Evolutionary conservation across 1,140 invertebrate species (phyloP).

Genomic region (Bursaphelenchus mucronatus): DNA sequence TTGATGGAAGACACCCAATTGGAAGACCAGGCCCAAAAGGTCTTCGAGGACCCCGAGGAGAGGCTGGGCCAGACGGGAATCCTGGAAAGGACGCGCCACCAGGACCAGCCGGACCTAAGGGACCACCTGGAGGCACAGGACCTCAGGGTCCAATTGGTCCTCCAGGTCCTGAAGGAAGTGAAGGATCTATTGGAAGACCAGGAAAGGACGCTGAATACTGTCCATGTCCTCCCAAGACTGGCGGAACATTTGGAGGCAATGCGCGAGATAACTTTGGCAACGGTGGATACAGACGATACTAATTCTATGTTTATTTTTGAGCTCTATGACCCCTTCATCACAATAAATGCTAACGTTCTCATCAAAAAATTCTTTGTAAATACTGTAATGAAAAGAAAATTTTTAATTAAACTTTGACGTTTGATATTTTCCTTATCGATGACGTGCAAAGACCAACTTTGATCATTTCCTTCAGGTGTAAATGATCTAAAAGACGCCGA

Average conservation of each 20-base stretch:
- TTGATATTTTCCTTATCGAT: too few species aligned
- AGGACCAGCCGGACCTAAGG: conserved; percentile 17
- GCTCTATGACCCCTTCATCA: too few species aligned
- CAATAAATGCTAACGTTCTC: too few species aligned
- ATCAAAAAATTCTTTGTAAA: too few species aligned
- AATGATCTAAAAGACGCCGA: too few species aligned
- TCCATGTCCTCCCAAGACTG: conserved; percentile 7
- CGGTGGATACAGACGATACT: conserved; percentile 8
- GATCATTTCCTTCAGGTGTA: too few species aligned
- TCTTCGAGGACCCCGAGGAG: conserved; percentile 19
- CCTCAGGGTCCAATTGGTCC: conserved; percentile 13
- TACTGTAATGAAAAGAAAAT: too few species aligned
- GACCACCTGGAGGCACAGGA: conserved; percentile 5
- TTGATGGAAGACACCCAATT: conserved; percentile 24
- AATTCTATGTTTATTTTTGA: neutral
- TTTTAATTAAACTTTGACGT: too few species aligned
- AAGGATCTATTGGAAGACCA: conserved; percentile 8
- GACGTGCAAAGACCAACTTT: too few species aligned
- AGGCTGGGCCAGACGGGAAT: conserved; percentile 10
- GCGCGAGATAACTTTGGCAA: conserved; percentile 10
- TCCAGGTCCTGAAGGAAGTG: conserved; percentile 5
- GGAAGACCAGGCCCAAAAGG: conserved; percentile 23
- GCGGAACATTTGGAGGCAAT: neutral
- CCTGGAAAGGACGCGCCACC: conserved; percentile 16
- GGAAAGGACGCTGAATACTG: conserved; percentile 25